phyloP scores from a whole-genome alignment of 2,888 invertebrate species.

The Altica lythri region DNA sequence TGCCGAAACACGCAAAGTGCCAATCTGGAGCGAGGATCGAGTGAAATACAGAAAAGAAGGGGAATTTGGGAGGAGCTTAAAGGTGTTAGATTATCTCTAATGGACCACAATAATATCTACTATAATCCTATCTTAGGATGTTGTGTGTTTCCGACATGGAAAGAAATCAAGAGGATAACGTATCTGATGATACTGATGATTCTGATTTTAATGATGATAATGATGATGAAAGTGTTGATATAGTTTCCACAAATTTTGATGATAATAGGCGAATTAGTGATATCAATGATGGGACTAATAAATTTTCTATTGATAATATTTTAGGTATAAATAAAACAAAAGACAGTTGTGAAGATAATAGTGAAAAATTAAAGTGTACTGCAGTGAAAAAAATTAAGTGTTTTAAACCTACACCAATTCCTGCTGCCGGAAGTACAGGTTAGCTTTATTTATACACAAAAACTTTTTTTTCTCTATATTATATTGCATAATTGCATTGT shows the following conservation, averaged over 20 bases:
- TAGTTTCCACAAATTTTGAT: constrained; percentile 42
- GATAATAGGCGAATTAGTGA: constrained; percentile 38
- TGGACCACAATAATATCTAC: constrained; percentile 47
- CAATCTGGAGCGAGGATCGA: constrained; percentile 53
- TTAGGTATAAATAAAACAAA: constrained; percentile 47
- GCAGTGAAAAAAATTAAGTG: constrained; percentile 46
- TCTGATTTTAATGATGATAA: constrained; percentile 38
- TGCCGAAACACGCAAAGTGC: constrained; percentile 56
- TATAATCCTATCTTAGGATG: constrained; percentile 25
- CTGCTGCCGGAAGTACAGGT: constrained; percentile 39
- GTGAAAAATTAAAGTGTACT: constrained; percentile 34
- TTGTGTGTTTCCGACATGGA: constrained; percentile 25
- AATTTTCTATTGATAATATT: constrained; percentile 57
- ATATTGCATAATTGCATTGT: no score
- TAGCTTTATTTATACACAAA: constrained; percentile 8
- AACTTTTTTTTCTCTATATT: no score
- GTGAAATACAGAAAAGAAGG: constrained; percentile 26
- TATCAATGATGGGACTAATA: constrained; percentile 45
- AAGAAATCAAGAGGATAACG: constrained; percentile 34
- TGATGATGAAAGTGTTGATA: constrained; percentile 47
- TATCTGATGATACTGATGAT: constrained; percentile 33
- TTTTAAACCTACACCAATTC: constrained; percentile 52
- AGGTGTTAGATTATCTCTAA: constrained; percentile 54
- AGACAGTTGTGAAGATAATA: constrained; percentile 30
- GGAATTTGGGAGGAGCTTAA: constrained; percentile 38